Conservation (phyloP, 2,797 vertebrate genomes). For the Sebastes trivittatus region DNA sequence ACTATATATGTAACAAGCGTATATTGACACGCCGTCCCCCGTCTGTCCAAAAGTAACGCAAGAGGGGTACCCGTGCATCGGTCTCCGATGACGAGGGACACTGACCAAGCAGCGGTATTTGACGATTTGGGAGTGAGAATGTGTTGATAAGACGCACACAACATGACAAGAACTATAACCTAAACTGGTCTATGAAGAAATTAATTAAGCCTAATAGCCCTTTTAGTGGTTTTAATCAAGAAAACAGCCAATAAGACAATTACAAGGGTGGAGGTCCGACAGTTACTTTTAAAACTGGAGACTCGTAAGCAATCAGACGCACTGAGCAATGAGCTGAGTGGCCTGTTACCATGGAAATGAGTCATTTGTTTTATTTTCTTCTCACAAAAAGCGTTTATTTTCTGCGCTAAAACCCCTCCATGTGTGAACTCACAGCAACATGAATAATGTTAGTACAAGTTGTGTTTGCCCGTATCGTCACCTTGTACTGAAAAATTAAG, state of each 20-base stretch:
- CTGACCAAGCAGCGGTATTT: too few relatives aligned
- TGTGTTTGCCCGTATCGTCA: constrained; percentile 4
- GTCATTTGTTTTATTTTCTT: neutral
- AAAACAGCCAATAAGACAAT: neutral
- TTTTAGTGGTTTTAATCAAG: neutral
- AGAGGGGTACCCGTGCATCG: too few relatives aligned
- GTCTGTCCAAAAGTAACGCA: too few relatives aligned
- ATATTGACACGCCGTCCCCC: rapidly evolving
- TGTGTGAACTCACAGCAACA: constrained; percentile 4
- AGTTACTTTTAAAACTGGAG: neutral
- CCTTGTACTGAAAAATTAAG: neutral
- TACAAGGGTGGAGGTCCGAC: neutral
- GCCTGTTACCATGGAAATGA: constrained; percentile 13
- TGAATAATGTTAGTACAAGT: constrained; percentile 29
- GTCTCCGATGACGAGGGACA: rapidly evolving
- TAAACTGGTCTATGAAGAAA: neutral
- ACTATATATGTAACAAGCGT: rapidly evolving
- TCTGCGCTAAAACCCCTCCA: neutral
- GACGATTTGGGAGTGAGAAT: too few relatives aligned
- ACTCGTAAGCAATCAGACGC: neutral
- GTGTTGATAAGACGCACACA: neutral
- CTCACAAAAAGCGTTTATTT: neutral
- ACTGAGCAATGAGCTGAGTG: neutral
- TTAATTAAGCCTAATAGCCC: neutral
- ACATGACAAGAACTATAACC: neutral